phyloP scores from a whole-genome alignment of 2,797 vertebrate species.

The Typhlichthys eigenmanni region DNA sequence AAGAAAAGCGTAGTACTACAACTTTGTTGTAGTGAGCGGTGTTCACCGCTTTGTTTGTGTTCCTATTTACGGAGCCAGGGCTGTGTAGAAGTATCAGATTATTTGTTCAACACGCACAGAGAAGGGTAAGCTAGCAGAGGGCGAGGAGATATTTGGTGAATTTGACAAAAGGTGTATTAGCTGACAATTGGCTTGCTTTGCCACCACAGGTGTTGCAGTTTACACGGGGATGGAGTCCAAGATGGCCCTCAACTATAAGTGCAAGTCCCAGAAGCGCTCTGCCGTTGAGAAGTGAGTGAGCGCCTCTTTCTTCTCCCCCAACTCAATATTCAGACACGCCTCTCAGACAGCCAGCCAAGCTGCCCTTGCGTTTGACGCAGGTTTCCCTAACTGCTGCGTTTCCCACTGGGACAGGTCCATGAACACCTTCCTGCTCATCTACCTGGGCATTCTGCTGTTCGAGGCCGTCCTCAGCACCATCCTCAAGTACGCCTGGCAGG shows the following conservation, averaged over 20 bases:
- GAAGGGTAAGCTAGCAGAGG: too few species aligned
- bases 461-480: conserved; percentile 96
- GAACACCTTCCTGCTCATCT: conserved; percentile 97
- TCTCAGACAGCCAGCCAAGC: neutral
- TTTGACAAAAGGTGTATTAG: neutral
- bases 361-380: neutral
- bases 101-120: too few species aligned
- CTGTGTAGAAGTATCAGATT: too few species aligned
- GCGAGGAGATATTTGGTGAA: too few species aligned
- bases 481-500: conserved; percentile 95
- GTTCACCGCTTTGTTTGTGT: too few species aligned
- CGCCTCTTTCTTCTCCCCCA: conserved; percentile 4
- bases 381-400: neutral
- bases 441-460: conserved; percentile 91
- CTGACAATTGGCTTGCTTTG: conserved; percentile 16
- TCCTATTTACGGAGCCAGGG: too few species aligned
- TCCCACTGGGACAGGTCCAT: conserved; percentile 82
- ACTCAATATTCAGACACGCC: neutral
- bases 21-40: too few species aligned
- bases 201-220: conserved; percentile 88
- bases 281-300: conserved; percentile 98
- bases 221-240: conserved; percentile 99
- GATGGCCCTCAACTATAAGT: conserved; percentile 99
- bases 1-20: too few species aligned
- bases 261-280: conserved; percentile 98